Conservation (phyloP, 2,888 invertebrate species). For the Hypena proboscidalis region DNA sequence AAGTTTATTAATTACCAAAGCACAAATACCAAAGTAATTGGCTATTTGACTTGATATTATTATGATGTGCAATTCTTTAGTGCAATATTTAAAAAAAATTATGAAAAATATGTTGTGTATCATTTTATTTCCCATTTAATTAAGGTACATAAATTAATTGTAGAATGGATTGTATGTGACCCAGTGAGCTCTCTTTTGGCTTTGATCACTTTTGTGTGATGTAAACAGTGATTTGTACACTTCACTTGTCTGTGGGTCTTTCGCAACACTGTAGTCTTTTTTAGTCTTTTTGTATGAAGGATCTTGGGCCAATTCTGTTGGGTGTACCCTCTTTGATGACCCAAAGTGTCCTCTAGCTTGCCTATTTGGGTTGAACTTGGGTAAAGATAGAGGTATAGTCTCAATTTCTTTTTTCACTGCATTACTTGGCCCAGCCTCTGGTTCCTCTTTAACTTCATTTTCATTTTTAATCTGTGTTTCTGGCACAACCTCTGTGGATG, state of each 20-base stretch:
- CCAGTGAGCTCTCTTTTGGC: constrained; percentile 97
- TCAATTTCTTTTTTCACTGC: constrained; percentile 73
- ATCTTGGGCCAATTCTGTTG: constrained; percentile 80
- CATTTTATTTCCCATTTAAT: constrained; percentile 16
- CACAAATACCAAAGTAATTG: constrained; percentile 48
- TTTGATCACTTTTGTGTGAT: constrained; percentile 93
- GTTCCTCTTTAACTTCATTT: constrained; percentile 69
- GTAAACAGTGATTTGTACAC: constrained; percentile 98
- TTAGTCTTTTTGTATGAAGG: constrained; percentile 92
- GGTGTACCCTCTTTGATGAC: constrained; percentile 69
- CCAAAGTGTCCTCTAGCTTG: constrained; percentile 76
- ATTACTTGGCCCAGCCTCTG: constrained; percentile 58
- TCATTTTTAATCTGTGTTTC: constrained; percentile 48
- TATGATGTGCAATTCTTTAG: constrained; percentile 55
- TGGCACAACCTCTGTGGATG: constrained; percentile 17
- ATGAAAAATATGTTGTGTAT: constrained; percentile 8
- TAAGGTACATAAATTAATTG: constrained; percentile 81
- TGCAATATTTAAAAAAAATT: constrained; percentile 57
- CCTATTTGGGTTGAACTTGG: constrained; percentile 76
- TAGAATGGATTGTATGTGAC: constrained; percentile 99
- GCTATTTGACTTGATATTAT: constrained; percentile 30
- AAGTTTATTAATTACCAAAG: constrained; percentile 40
- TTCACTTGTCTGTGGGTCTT: constrained; percentile 95
- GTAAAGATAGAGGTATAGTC: constrained; percentile 75
- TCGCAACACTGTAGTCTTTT: constrained; percentile 93